Percentiles rank a stretch among this genome's conserved stretches.
These are phyloP conservation scores for Panopea generosa DNA, from an alignment of 2,888 invertebrate genomes.

Conservation along the genomic window DNA sequence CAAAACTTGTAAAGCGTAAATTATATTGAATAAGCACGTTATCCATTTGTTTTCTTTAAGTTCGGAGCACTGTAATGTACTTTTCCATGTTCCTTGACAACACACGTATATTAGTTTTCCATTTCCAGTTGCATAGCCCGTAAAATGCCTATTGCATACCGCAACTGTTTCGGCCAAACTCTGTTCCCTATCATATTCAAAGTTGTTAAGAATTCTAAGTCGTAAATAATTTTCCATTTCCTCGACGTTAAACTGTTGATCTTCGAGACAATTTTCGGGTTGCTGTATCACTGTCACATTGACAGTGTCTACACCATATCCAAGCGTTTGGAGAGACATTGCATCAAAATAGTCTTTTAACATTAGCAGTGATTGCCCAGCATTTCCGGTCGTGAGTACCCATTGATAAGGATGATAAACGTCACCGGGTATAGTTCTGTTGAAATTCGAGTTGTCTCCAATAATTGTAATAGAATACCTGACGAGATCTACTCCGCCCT, in stretches of 20 bases:
- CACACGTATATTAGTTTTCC: constrained; percentile 32
- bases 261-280: constrained; percentile 32
- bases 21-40: constrained; percentile 19
- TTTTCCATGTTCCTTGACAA: constrained; percentile 17
- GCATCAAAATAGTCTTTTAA: constrained; percentile 44
- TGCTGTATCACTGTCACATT: constrained; percentile 26
- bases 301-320: constrained; percentile 30
- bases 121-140: background rate
- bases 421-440: background rate
- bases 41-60: constrained; percentile 34
- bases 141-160: constrained; percentile 45
- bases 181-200: constrained; percentile 15
- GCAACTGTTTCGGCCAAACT: constrained; percentile 5
- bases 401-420: constrained; percentile 32
- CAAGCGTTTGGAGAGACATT: constrained; percentile 50
- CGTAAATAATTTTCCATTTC: constrained; percentile 23
- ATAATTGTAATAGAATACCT: constrained; percentile 11
- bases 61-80: constrained; percentile 21
- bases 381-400: constrained; percentile 32
- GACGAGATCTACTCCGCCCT: constrained; percentile 3
- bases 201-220: constrained; percentile 34
- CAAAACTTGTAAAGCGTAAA: constrained; percentile 31
- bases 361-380: constrained; percentile 39
- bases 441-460: constrained; percentile 8
- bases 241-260: background rate